Percentiles rank a stretch among this genome's conserved stretches.
These are phyloP conservation scores for Zophobas morio DNA, from an alignment of 1,140 invertebrate genomes.

Conservation along the genomic window DNA sequence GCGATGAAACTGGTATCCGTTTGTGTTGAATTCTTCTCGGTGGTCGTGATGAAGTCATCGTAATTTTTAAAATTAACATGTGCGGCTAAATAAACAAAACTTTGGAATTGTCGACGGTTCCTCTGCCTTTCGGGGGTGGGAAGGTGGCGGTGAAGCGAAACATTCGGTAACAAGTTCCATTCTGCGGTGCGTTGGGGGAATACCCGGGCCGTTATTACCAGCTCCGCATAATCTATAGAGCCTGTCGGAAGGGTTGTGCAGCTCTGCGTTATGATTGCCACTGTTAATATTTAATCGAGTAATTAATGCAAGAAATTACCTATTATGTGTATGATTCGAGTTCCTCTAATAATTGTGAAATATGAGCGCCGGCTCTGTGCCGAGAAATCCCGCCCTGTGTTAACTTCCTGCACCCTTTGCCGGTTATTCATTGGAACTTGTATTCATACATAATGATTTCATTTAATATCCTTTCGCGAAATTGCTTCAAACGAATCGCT, in stretches of 20 bases:
- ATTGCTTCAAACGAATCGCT: conserved; percentile 53
- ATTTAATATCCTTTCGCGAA: conserved; percentile 53
- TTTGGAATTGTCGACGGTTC: conserved; percentile 6
- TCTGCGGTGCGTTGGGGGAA: conserved; percentile 61
- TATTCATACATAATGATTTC: conserved; percentile 57
- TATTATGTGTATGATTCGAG: conserved; percentile 68
- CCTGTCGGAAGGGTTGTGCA: conserved; percentile 66
- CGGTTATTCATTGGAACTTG: conserved; percentile 52
- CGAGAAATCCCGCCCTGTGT: conserved; percentile 39
- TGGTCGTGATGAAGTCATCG: too few relatives aligned
- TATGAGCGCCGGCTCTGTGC: conserved; percentile 57
- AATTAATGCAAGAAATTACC: conserved; percentile 70
- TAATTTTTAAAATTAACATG: neutral
- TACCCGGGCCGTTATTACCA: conserved; percentile 60
- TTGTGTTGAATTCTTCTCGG: too few relatives aligned
- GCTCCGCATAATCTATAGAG: conserved; percentile 66
- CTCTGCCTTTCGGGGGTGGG: conserved; percentile 1
- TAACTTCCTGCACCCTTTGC: conserved; percentile 42
- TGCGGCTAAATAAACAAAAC: conserved; percentile 8
- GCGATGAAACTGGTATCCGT: too few relatives aligned
- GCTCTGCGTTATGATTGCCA: conserved; percentile 67
- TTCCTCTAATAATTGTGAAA: conserved; percentile 67
- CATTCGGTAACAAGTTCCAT: conserved; percentile 60
- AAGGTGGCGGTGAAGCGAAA: conserved; percentile 21
- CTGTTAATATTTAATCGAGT: conserved; percentile 68